phyloP scores from a whole-genome alignment of 2,888 invertebrate species.

The Lacanobia wlatinum region DNA sequence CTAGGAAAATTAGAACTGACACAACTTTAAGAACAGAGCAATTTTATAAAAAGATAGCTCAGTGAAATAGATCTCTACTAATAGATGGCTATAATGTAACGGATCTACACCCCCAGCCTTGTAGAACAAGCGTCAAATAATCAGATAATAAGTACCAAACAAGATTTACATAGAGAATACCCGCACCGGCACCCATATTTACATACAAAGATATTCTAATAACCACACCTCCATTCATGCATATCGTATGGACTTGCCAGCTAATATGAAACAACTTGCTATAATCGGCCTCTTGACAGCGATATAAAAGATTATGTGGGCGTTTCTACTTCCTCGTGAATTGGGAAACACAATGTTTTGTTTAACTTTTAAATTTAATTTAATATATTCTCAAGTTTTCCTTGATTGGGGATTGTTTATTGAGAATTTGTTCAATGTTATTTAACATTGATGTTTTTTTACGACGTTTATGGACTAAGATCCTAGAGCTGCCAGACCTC shows the following conservation, averaged over 20 bases:
- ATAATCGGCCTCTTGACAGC: conserved; percentile 23
- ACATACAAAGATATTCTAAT: conserved; percentile 64
- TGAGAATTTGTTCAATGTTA: no score
- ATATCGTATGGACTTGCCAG: conserved; percentile 47
- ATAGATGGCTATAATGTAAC: not conserved
- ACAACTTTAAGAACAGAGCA: not conserved
- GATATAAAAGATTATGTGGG: conserved; percentile 32
- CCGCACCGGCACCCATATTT: conserved; percentile 60
- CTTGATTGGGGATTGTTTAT: no score
- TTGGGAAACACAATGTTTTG: conserved; percentile 24
- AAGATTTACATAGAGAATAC: conserved; percentile 57
- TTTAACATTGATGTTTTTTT: no score
- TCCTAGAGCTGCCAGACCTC: no score
- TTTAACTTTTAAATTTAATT: not conserved
- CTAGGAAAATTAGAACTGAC: not conserved
- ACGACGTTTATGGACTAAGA: no score
- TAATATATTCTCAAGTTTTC: not conserved
- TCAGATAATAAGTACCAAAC: conserved; percentile 57
- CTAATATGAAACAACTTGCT: conserved; percentile 54
- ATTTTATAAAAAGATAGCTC: not conserved
- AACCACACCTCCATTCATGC: conserved; percentile 63
- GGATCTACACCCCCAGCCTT: conserved; percentile 41
- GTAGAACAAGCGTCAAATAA: conserved; percentile 36
- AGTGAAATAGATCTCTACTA: not conserved
- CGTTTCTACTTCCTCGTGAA: conserved; percentile 22